phyloP scores from a whole-genome alignment of 2,797 vertebrate species.

The Thamnophis elegans region DNA sequence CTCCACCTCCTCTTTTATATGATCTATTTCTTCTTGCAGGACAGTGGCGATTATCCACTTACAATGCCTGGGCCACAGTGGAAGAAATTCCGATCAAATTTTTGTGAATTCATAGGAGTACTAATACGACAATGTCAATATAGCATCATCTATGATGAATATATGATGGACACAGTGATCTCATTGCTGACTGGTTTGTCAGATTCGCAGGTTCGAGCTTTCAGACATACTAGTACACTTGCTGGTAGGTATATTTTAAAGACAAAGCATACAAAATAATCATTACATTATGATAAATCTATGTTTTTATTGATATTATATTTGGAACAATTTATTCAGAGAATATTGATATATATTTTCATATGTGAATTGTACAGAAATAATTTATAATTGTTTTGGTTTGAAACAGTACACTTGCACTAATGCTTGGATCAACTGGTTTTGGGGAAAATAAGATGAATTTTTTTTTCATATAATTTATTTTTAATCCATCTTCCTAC shows the following conservation, averaged over 20 bases:
- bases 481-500: not conserved
- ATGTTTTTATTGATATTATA: not conserved
- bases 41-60: constrained; percentile 97
- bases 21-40: constrained; percentile 70
- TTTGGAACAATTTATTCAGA: not conserved
- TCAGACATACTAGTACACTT: constrained; percentile 97
- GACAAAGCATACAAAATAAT: not conserved
- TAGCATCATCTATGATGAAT: constrained; percentile 99
- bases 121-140: constrained; percentile 98
- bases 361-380: not conserved
- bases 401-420: not conserved
- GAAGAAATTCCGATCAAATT: constrained; percentile 99
- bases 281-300: not conserved
- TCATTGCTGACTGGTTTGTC: constrained; percentile 97
- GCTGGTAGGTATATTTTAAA: constrained; percentile 80
- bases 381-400: not conserved
- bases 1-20: no score
- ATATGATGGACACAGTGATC: constrained; percentile 99
- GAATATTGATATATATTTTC: not conserved
- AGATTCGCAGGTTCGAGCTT: constrained; percentile 98
- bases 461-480: not conserved
- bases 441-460: not conserved
- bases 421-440: not conserved
- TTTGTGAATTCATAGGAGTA: constrained; percentile 98
- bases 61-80: constrained; percentile 98